These are phyloP conservation scores for Theretra japonica DNA, from an alignment of 2,888 invertebrate genomes.

Conservation along the genomic window DNA sequence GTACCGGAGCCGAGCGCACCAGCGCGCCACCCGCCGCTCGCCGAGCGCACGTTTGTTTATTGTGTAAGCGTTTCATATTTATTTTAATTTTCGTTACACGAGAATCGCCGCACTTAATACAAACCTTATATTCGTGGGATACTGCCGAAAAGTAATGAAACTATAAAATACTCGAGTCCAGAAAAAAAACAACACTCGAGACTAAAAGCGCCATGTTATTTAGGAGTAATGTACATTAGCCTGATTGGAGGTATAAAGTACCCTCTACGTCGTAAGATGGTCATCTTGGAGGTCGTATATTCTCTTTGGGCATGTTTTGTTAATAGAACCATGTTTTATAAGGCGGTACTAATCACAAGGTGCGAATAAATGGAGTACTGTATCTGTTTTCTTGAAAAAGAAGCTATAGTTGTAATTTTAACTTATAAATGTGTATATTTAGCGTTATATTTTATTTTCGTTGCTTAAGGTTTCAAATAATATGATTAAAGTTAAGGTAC, in stretches of 20 bases:
- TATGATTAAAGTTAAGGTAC: no score
- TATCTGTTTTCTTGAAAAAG: no score
- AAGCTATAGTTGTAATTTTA: no score
- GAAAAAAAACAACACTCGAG: background rate
- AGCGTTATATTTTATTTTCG: no score
- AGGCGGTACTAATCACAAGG: constrained; percentile 1
- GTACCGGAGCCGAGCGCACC: constrained; percentile 36
- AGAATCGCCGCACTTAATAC: no score
- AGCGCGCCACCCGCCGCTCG: background rate
- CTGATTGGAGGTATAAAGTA: constrained; percentile 16
- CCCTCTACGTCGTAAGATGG: constrained; percentile 16
- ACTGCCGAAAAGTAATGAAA: background rate
- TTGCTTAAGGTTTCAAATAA: no score
- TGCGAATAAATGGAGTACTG: background rate
- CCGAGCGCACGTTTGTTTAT: background rate
- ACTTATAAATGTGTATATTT: no score
- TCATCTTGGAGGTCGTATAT: constrained; percentile 11
- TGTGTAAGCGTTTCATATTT: background rate
- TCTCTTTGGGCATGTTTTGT: constrained; percentile 18
- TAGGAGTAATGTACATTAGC: constrained; percentile 17
- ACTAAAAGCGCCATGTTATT: background rate
- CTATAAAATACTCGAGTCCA: background rate
- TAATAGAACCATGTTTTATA: constrained; percentile 18
- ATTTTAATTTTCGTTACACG: no score
- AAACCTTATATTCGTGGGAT: no score